Percentiles rank a stretch among this genome's conserved stretches.
phyloP scores from a whole-genome alignment of 2,888 invertebrate species.

The Drosophila atroscutellata region DNA sequence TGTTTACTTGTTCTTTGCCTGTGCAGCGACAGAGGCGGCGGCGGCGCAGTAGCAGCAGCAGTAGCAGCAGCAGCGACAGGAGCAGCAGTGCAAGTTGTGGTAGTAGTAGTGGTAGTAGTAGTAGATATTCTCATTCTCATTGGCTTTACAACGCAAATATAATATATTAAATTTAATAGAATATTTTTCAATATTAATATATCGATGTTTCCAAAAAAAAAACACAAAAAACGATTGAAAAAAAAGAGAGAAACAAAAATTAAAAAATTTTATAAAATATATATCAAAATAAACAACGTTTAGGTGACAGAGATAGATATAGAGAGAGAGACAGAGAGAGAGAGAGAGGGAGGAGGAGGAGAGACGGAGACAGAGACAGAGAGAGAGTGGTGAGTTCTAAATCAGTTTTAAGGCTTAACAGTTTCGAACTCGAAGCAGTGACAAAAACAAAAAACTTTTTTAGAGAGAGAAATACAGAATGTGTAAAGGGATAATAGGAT shows the following conservation, averaged over 20 bases:
- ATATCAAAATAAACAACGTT: slow-evolving; percentile 46
- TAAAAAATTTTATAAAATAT: slow-evolving; percentile 47
- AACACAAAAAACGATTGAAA: slow-evolving; percentile 55
- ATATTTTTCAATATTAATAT: slow-evolving; percentile 69
- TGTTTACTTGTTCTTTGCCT: slow-evolving; percentile 20
- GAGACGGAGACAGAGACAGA: slow-evolving; percentile 7
- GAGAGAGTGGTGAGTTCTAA: slow-evolving; percentile 19
- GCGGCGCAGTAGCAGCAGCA: slow-evolving; percentile 37
- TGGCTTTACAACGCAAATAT: slow-evolving; percentile 84
- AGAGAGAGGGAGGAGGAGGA: neutral
- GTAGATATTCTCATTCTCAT: slow-evolving; percentile 85
- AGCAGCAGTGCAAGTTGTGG: slow-evolving; percentile 83
- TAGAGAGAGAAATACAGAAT: slow-evolving; percentile 6
- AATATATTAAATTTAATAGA: slow-evolving; percentile 79
- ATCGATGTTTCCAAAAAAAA: slow-evolving; percentile 59
- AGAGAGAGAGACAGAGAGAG: slow-evolving; percentile 8
- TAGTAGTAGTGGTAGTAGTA: slow-evolving; percentile 81
- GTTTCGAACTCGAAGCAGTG: slow-evolving; percentile 36
- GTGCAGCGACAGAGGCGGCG: slow-evolving; percentile 27
- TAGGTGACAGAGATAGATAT: slow-evolving; percentile 23
- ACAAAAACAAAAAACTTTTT: slow-evolving; percentile 43
- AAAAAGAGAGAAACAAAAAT: slow-evolving; percentile 55
- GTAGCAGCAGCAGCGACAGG: slow-evolving; percentile 70
- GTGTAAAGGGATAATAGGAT: neutral
- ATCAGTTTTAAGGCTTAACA: slow-evolving; percentile 25